Base-by-base conservation (phyloP, 1,140 invertebrate genomes). In the Nixonia krombeini region DNA sequence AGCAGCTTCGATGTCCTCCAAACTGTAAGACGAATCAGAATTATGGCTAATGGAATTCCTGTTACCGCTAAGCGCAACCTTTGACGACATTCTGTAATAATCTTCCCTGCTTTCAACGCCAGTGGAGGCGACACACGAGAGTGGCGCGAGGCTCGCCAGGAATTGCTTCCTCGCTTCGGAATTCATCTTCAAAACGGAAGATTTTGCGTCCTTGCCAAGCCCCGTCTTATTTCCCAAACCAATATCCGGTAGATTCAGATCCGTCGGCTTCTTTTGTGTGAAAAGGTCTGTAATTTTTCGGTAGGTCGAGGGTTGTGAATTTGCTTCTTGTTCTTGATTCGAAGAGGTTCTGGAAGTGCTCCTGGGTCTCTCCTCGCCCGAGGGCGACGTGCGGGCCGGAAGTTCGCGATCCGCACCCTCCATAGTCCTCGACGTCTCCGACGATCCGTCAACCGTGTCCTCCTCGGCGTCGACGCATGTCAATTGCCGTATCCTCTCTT, bases 391-490 rank as follows among this genome's bases (percentile, higher is more conserved):
- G n/a, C 79, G 57, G 8, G 66, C 52, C 5, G 72, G 63, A 1
- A 80, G 52, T 5, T 78, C 74, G 1, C 33, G 41, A 33, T 65
- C 66, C 5, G 47, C 41, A 10, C 42, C 40, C 23, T 63, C 55
- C 49, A 59, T 59, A 31, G 38, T 68, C 23, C 49, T 33, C 1
- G 56, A 44, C n/a, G 12, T 47, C 5, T 57, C 63, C 0, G 59
- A 67, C 2, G 46, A 59, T 0, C 58, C 61, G 1, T 70, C 62
- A 2, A 53, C 61, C 0, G 66, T 68, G 5, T 80, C 78, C 2
- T 90, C 88, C 4, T 93, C 91, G 46, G 92, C 91, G 35, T 94
- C 90, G 59, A 93, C 91, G 74, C 93, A 94, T 0, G 93, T 95
- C 10, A 94, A 80, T 66, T 93, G 90, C 31, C 91, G 89, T 50